Conservation (phyloP, 2,113 vertebrate genomes). For the Hippopotamus amphibius region DNA sequence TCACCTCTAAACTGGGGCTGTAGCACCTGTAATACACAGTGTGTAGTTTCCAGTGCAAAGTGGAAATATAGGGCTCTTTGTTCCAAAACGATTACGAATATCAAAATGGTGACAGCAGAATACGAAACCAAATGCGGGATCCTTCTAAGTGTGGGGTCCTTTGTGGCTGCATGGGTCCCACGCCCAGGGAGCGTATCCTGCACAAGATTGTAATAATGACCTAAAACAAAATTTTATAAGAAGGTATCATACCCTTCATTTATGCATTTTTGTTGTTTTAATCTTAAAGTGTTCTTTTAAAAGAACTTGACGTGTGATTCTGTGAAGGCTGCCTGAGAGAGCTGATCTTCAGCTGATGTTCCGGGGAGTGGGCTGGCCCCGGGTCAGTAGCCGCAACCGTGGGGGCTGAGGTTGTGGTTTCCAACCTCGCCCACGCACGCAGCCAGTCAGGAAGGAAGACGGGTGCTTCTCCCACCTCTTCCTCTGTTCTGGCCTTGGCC, state of each 20-base stretch:
- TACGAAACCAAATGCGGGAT: background rate
- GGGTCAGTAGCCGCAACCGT: rapidly evolving
- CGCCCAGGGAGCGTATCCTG: background rate
- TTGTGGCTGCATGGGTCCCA: rapidly evolving
- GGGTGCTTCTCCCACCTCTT: background rate
- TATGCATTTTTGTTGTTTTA: background rate
- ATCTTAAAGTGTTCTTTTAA: background rate
- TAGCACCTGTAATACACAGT: background rate
- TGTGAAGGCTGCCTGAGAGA: background rate
- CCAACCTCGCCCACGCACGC: background rate
- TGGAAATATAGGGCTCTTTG: background rate
- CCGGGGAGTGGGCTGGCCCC: background rate
- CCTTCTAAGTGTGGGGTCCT: background rate
- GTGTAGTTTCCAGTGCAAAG: background rate
- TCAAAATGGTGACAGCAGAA: background rate
- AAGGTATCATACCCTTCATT: background rate
- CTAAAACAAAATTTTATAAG: background rate
- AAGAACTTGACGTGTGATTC: background rate
- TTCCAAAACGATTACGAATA: background rate
- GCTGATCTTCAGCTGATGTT: rapidly evolving
- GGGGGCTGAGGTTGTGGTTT: background rate
- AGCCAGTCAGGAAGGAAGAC: background rate
- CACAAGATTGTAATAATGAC: background rate
- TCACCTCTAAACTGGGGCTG: background rate
- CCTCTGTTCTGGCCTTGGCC: background rate